phyloP scores from a whole-genome alignment of 2,888 invertebrate genomes.

The Pollenia labialis region DNA sequence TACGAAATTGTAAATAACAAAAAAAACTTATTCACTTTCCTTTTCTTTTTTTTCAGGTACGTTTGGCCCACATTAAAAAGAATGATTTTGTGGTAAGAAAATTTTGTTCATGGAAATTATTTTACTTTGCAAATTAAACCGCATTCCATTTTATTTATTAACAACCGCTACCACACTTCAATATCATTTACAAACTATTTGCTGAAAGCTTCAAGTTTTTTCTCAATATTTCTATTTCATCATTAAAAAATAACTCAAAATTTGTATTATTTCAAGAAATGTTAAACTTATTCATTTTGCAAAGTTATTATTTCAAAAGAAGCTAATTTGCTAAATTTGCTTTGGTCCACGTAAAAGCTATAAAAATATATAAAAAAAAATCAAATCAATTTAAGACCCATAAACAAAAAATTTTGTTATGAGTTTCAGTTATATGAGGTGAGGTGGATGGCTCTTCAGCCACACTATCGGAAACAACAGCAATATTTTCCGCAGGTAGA shows the following conservation, averaged over 20 bases:
- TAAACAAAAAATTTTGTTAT: no score
- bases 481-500: no score
- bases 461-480: no score
- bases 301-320: background rate
- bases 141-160: background rate
- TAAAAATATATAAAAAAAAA: no score
- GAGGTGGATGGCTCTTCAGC: no score
- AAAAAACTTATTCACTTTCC: no score
- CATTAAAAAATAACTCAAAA: background rate
- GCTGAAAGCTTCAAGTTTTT: background rate
- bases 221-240: background rate
- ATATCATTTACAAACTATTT: background rate
- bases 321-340: background rate
- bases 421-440: no score
- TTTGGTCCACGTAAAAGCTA: background rate
- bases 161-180: background rate
- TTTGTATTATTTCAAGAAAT: background rate
- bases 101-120: background rate
- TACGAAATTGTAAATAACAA: background rate
- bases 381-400: no score
- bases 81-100: constrained; percentile 4
- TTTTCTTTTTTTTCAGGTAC: constrained; percentile 19
- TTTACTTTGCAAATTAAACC: background rate
- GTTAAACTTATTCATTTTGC: background rate
- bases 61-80: background rate